A percentile compares a stretch with the other conserved stretches of the same genome.
Evolutionary conservation across 2,797 vertebrate genomes (phyloP).

Genomic region (Myripristis murdjan): DNA sequence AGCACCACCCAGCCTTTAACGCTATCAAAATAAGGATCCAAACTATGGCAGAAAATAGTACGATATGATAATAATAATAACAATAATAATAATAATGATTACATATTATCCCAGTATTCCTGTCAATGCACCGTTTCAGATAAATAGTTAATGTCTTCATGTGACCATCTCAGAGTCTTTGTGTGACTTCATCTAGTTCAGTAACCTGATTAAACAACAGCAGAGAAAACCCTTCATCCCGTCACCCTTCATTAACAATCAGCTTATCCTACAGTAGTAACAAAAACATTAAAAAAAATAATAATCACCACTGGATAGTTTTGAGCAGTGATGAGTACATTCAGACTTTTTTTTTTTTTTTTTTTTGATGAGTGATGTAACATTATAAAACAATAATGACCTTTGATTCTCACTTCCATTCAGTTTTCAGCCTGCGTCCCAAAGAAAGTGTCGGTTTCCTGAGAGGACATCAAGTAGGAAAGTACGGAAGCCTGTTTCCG

Average conservation of each 20-base stretch:
- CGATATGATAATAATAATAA: too few species aligned
- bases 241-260: conserved; percentile 60
- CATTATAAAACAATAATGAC: conserved; percentile 3
- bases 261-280: conserved; percentile 38
- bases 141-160: conserved; percentile 53
- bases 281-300: conserved; percentile 13
- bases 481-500: too few species aligned
- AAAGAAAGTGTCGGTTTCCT: not conserved
- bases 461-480: conserved; percentile 3
- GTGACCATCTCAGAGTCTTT: conserved; percentile 12
- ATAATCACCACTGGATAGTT: not conserved
- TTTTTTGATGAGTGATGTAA: conserved; percentile 24
- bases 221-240: conserved; percentile 59
- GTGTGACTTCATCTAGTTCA: conserved; percentile 48
- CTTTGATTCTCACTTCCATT: conserved; percentile 1
- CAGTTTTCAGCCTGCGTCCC: conserved; percentile 4
- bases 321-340: not conserved
- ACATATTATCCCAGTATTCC: not conserved
- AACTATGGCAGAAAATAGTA: too few species aligned
- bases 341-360: too few species aligned
- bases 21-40: conserved; percentile 12
- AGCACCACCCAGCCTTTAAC: conserved; percentile 1
- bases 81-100: conserved; percentile 13
- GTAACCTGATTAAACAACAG: conserved; percentile 19
- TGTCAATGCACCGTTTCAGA: conserved; percentile 17